Base-by-base conservation (phyloP, 2,888 invertebrate species). In the Oscheius onirici region DNA sequence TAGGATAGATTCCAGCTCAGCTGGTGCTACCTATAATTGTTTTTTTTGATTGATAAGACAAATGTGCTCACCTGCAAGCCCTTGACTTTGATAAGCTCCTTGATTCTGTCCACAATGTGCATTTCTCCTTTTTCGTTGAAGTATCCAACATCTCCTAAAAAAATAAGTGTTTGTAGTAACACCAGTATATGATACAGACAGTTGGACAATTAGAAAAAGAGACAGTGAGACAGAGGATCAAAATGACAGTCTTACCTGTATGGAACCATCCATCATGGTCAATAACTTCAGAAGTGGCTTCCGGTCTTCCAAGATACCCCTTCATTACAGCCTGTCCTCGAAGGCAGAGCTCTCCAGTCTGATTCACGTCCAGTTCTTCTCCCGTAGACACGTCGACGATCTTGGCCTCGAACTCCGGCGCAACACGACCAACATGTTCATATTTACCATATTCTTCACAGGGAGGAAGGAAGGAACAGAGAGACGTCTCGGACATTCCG, bases 1-100 rank as follows among this genome's bases (percentile, higher is more conserved):
- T 49, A 95, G 88, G 58, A 95, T 84, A 17, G 92, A 92, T 88
- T 95, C 95, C 44, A 95, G 88, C 89, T 95, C 95, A 0, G 94
- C 94, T 2, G 95, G 95, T 0, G 94, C 92, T 6, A 95, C 94
- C 78, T 83, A 8, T 6, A 63, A 28, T 6, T 20, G 2, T 8
- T 22, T 26, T 20, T 11, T 28, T 44, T 13, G 26, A 20, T 17
- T 13, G 28, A 55, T 15, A 52, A 26, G 28, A 28, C 22, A 46
- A 15, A 0, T 20, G 6, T 17, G 0, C 41, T 22, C 60, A 84
- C 84, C 78, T 84, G 84, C 13, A 82, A 68, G 41, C 84, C 85
- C 52, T 83, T 83, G 28, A 85, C 84, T 71, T 85, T 86, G 69
- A 85, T 85, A 15, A 86, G 71, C 69, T 86, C 86, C 46, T 86